Evolutionary conservation across 2,888 invertebrate genomes (phyloP).

Genomic region (Alloplasta piceator): DNA sequence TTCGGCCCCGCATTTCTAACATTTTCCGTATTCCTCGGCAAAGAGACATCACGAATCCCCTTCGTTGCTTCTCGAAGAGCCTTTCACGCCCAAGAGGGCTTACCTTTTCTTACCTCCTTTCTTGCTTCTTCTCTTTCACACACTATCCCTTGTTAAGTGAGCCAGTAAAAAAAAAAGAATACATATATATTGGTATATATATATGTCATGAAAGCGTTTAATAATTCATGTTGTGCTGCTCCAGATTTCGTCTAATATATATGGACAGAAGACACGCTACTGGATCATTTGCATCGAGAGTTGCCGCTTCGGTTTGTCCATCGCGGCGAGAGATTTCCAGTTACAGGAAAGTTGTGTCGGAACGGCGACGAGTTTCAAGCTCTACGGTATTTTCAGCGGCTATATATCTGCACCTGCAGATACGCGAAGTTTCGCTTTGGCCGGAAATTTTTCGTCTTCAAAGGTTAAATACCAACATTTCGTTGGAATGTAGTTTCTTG

Average conservation of each 20-base stretch:
- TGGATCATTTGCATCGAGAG: slow-evolving; percentile 43
- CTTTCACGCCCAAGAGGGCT: neutral
- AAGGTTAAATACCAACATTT: no score
- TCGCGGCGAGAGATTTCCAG: slow-evolving; percentile 24
- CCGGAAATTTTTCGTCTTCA: slow-evolving; percentile 8
- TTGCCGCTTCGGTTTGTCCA: slow-evolving; percentile 13
- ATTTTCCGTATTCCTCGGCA: neutral
- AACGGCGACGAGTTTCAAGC: slow-evolving; percentile 42
- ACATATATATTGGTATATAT: neutral
- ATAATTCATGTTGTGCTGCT: slow-evolving; percentile 48
- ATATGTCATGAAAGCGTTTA: slow-evolving; percentile 16
- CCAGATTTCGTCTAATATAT: slow-evolving; percentile 53
- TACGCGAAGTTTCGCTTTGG: slow-evolving; percentile 12
- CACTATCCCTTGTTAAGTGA: slow-evolving; percentile 26
- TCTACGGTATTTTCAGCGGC: slow-evolving; percentile 12
- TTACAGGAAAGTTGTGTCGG: slow-evolving; percentile 29
- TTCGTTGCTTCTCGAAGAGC: slow-evolving; percentile 8
- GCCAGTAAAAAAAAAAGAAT: neutral
- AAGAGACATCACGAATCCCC: slow-evolving; percentile 10
- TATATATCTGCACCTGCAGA: slow-evolving; percentile 2
- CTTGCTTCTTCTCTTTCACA: neutral
- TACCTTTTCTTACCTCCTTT: neutral
- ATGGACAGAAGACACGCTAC: slow-evolving; percentile 45
- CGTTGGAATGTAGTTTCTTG: no score
- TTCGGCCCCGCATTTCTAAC: no score